Conservation (phyloP, 2,113 vertebrate genomes). For the Caranx ignobilis region DNA sequence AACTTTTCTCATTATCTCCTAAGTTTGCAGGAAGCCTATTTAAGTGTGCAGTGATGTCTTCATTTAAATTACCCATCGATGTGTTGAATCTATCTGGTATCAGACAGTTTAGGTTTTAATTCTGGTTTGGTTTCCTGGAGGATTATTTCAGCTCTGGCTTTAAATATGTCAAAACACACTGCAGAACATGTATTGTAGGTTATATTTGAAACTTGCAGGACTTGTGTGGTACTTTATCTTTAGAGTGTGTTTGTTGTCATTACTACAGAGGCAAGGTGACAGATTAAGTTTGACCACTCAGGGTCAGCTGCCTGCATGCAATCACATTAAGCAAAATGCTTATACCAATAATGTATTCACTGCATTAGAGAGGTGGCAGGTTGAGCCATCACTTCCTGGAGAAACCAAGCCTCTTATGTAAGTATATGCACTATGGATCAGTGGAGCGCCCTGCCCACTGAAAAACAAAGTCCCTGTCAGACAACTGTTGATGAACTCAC, state of each 20-base stretch:
- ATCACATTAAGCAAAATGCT: not conserved
- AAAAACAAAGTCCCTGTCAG: no score
- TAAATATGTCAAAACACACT: not conserved
- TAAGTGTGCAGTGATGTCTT: not conserved
- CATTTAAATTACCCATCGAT: slow-evolving; percentile 23
- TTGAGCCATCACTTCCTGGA: not conserved
- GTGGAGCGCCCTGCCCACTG: no score
- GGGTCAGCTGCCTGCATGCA: not conserved
- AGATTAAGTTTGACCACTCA: not conserved
- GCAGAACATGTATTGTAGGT: not conserved
- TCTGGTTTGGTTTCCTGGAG: not conserved
- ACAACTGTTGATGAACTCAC: no score
- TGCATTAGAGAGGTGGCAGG: not conserved
- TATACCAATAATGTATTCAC: not conserved
- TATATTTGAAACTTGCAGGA: not conserved
- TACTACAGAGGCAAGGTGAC: not conserved
- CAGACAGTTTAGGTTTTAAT: not conserved
- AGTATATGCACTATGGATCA: not conserved
- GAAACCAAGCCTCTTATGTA: not conserved
- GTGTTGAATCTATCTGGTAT: not conserved
- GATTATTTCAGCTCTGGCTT: not conserved
- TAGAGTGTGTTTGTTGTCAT: not conserved
- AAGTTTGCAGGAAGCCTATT: slow-evolving; percentile 17
- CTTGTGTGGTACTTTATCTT: not conserved
- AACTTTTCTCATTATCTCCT: slow-evolving; percentile 44